A percentile compares a stretch with the other conserved stretches of the same genome.
Evolutionary conservation across 2,888 invertebrate genomes (phyloP).

Genomic region (Pedicia rivosa): DNA sequence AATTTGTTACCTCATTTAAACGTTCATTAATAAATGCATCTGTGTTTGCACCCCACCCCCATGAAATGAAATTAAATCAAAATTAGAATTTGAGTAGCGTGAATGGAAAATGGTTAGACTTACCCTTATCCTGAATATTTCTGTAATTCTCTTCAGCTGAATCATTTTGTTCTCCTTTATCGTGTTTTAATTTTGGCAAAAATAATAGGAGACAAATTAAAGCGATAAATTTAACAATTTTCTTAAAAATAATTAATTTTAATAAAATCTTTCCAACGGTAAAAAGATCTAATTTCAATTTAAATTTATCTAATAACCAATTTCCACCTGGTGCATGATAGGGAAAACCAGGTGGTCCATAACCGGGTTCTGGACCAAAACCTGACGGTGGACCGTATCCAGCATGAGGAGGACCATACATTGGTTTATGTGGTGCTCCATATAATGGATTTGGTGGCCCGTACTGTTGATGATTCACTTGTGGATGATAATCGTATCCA

Average conservation of each 20-base stretch:
- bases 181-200: conserved; percentile 45
- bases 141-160: conserved; percentile 4
- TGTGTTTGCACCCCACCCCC: not conserved
- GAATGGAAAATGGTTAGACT: not conserved
- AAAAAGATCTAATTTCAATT: conserved; percentile 51
- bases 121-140: conserved; percentile 8
- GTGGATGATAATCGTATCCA: conserved; percentile 18
- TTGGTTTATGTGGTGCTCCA: conserved; percentile 26
- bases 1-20: conserved; percentile 32
- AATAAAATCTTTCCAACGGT: conserved; percentile 58
- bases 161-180: conserved; percentile 12
- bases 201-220: conserved; percentile 58
- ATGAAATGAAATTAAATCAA: not conserved
- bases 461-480: conserved; percentile 26
- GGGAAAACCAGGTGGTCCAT: conserved; percentile 37
- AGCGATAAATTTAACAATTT: conserved; percentile 64
- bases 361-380: conserved; percentile 15
- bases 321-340: conserved; percentile 19
- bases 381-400: conserved; percentile 30
- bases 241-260: conserved; percentile 64
- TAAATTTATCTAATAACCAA: conserved; percentile 47
- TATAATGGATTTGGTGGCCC: conserved; percentile 32
- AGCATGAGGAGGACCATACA: conserved; percentile 30
- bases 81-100: not conserved
- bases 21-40: conserved; percentile 21